Percentiles rank a stretch among this genome's conserved stretches.
These are phyloP conservation scores for Diachrysia chrysitis DNA, from an alignment of 2,888 invertebrate species.

Conservation along the genomic window DNA sequence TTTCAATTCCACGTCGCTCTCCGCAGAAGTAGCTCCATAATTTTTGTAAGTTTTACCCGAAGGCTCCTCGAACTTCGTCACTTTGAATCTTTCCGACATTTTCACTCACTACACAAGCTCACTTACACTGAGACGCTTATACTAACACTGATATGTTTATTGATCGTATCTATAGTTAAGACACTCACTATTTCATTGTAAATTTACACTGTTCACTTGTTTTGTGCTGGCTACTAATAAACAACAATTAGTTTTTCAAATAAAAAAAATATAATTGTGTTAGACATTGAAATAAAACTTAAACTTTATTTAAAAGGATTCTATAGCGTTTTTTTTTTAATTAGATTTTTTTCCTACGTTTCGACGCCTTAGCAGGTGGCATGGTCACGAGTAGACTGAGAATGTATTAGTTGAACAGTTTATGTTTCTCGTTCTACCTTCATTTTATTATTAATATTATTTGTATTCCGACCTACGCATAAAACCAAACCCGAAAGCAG, in stretches of 20 bases:
- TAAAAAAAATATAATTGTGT: too few relatives aligned
- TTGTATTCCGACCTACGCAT: too few relatives aligned
- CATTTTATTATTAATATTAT: too few relatives aligned
- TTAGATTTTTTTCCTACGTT: too few relatives aligned
- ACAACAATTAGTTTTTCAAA: constrained; percentile 33
- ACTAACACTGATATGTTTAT: constrained; percentile 31
- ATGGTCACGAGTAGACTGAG: too few relatives aligned
- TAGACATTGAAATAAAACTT: too few relatives aligned
- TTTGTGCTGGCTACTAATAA: constrained; percentile 33
- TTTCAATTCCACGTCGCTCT: constrained; percentile 81
- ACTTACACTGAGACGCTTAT: constrained; percentile 42
- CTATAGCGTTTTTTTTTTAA: too few relatives aligned
- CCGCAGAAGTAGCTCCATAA: constrained; percentile 89
- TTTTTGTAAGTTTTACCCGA: constrained; percentile 87
- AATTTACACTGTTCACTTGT: constrained; percentile 13
- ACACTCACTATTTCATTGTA: constrained; percentile 42
- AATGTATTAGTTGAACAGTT: too few relatives aligned
- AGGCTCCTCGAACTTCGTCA: constrained; percentile 89
- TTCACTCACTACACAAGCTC: constrained; percentile 61
- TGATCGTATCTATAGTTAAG: constrained; percentile 27
- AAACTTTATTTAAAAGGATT: too few relatives aligned
- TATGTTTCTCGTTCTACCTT: too few relatives aligned
- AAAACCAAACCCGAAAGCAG: too few relatives aligned
- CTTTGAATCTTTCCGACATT: constrained; percentile 90
- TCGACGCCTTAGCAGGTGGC: too few relatives aligned